Evolutionary conservation across 2,797 vertebrate species (phyloP), one percentile per base, ranked within the genome.

Genomic region (Hemibagrus guttatus): DNA sequence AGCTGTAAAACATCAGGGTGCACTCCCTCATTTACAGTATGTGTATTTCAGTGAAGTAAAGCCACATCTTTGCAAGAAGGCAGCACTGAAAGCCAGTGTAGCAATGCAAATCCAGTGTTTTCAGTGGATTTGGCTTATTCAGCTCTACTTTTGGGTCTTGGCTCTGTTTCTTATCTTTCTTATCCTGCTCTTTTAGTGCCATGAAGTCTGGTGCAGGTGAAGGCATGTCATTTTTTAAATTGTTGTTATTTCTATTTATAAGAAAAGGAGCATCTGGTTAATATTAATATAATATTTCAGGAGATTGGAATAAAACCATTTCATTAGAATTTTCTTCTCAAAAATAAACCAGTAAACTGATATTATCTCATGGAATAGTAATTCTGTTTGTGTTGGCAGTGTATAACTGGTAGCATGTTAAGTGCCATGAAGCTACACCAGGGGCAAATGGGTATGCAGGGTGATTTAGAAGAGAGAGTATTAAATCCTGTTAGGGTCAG

Each of bases 201-300:
- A 42, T 75, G 46, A 49, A 49, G 64, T 66, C 66, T 86, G n/a
- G 17, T 69, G 46, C 54, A 64, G 84, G 83, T 86, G 23, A 59
- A 83, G 64, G 76, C 58, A 58, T 58, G 28, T 1, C 0, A 42
- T 61, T 61, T 52, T 87, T 72, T 75, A 23, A 6, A n/a, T 49
- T 72, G 26, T 69, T 86, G n/a, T 80, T 85, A 87, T 88, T 89
- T 68, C 49, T 83, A 86, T 92, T 89, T 56, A 89, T 90, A 79
- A 88, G 58, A 86, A 39, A 39, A 86, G 52, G 39, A 85, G 83
- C 85, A 75, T 80, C 75, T 83, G 86, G 75, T 58, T 92, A 86
- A 87, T 87, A 72, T 64, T 81, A 49, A 49, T 49, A 80, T 88
- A 81, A 83, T 81, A 66, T 79, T 76, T 61, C 63, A 85, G 85